Base-by-base conservation (phyloP, 2,797 vertebrate genomes). In the Saxicola maurus region DNA sequence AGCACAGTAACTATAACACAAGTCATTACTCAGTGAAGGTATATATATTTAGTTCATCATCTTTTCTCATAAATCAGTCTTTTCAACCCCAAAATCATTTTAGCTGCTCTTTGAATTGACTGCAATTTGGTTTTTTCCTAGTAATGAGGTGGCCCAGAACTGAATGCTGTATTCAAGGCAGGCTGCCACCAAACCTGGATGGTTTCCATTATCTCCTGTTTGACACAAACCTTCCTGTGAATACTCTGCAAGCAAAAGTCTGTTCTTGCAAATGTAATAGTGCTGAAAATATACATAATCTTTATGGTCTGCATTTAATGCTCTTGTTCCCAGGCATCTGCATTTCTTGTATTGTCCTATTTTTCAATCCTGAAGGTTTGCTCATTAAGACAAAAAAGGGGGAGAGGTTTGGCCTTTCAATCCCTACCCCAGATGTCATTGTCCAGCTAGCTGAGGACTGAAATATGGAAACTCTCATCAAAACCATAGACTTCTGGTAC, bases 41-140 rank as follows among this genome's bases (percentile, higher is more conserved):
- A 37, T 71, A 61, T 86, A 76, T 82, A 79, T 92, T 87, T 91
- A 92, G 87, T 86, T 86, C 85, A 91, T 91, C 87, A 86, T 88
- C 71, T 90, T 91, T 80, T 65, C 82, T 84, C 87, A 91, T 84
- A 92, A 92, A 82, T 95, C 91, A 86, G 46, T 89, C 90, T 82
- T 93, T 95, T 91, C 89, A 91, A 86, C 71, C 31, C 61, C 78
- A 3, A 86, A 94, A 92, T 93, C 35, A 87, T 93, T 94, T 87
- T 59, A 86, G 80, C 90, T 91, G 38, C 71, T 87, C 61, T 92
- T 91, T 87, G 89, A 92, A 83, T 93, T 86, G 85, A 59, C 71
- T 91, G 88, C 61, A 84, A 74, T 91, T 95, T 93, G 55, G 3
- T 74, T 88, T 84, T 81, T 82, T 35, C 38, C 67, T 51, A 53